These are phyloP conservation scores for Aix galericulata DNA, from an alignment of 2,113 vertebrate genomes.

Conservation along the genomic window DNA sequence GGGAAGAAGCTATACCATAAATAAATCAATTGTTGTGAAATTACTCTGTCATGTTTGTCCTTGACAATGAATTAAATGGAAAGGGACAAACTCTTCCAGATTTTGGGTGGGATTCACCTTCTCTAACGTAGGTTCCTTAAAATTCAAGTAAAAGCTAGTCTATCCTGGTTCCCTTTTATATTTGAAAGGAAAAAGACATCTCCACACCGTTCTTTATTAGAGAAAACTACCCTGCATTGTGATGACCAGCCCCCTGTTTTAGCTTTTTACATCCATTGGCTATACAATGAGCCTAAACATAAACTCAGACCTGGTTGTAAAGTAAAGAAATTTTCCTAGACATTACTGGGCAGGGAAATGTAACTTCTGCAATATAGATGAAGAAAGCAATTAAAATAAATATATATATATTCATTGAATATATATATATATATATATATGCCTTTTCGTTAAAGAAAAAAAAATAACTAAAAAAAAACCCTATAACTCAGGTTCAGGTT, in stretches of 20 bases:
- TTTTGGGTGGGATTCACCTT: background rate
- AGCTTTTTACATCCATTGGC: background rate
- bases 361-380: background rate
- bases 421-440: too few relatives aligned
- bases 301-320: background rate
- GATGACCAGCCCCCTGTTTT: background rate
- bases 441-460: background rate
- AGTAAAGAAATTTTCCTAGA: background rate
- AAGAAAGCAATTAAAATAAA: background rate
- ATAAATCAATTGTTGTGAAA: background rate
- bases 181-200: background rate
- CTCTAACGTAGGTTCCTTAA: background rate
- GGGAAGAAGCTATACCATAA: background rate
- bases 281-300: background rate
- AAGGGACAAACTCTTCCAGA: background rate
- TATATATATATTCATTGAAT: too few relatives aligned
- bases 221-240: background rate
- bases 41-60: background rate
- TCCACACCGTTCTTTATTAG: background rate
- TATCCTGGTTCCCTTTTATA: background rate
- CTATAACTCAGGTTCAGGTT: background rate
- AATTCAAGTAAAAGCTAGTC: background rate
- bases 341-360: background rate
- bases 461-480: background rate
- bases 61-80: background rate